Conservation (phyloP, 2,797 vertebrate species). For the Numenius phaeopus region DNA sequence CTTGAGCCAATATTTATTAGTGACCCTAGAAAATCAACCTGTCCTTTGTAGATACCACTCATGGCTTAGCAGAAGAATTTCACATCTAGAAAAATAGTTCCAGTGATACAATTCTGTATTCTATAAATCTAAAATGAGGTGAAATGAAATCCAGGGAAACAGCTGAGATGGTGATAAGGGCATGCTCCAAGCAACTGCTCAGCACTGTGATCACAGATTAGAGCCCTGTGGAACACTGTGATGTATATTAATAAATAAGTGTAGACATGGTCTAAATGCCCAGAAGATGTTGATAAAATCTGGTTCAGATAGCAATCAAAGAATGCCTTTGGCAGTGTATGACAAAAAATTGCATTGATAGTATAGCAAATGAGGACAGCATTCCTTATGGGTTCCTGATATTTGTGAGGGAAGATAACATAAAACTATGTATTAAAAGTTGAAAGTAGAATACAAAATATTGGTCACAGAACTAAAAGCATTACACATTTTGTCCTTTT, state of each 20-base stretch:
- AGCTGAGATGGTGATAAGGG: background rate
- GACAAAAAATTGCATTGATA: background rate
- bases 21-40: background rate
- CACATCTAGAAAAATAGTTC: background rate
- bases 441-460: background rate
- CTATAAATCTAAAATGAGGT: background rate
- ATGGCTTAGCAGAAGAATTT: background rate
- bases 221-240: background rate
- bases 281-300: slow-evolving; percentile 37
- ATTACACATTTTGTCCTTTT: background rate
- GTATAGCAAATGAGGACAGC: background rate
- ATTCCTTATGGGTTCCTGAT: background rate
- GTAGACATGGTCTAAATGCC: slow-evolving; percentile 17
- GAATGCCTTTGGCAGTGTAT: background rate
- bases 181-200: slow-evolving; percentile 1
- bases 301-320: slow-evolving; percentile 39
- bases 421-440: background rate
- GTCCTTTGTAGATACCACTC: background rate
- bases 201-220: background rate
- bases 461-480: background rate
- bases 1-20: background rate
- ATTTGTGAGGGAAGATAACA: background rate
- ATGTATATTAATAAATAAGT: slow-evolving; percentile 38
- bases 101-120: background rate
- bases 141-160: slow-evolving; percentile 11